These are phyloP conservation scores for Anaspis maculata DNA, from an alignment of 2,888 invertebrate genomes.

Conservation along the genomic window DNA sequence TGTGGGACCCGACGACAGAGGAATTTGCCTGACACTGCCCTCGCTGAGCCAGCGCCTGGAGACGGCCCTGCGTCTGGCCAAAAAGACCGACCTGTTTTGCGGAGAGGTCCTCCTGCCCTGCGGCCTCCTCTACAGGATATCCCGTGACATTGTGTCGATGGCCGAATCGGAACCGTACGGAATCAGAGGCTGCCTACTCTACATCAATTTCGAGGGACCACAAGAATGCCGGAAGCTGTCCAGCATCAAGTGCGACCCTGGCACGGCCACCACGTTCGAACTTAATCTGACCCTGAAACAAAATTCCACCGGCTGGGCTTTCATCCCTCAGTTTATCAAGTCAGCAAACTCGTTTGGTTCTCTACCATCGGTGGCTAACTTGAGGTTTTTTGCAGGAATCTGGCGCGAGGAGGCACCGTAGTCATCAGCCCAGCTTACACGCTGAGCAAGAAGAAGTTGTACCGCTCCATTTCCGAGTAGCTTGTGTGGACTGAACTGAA, in stretches of 20 bases:
- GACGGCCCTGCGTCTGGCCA: constrained; percentile 70
- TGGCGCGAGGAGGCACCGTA: constrained; percentile 71
- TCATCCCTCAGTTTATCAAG: constrained; percentile 83
- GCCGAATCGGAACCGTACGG: constrained; percentile 89
- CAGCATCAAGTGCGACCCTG: constrained; percentile 75
- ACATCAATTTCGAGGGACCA: constrained; percentile 71
- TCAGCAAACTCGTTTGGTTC: constrained; percentile 55
- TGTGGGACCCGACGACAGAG: constrained; percentile 32
- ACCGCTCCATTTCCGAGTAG: constrained; percentile 56
- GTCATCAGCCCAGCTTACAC: constrained; percentile 84
- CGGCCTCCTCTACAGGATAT: constrained; percentile 70
- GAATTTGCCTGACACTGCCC: constrained; percentile 49
- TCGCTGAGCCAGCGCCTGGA: constrained; percentile 70
- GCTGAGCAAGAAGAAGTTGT: constrained; percentile 85
- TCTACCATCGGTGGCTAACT: neutral
- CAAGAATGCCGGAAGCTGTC: constrained; percentile 56
- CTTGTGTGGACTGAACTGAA: too few relatives aligned
- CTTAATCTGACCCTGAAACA: constrained; percentile 80
- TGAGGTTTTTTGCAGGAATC: constrained; percentile 53
- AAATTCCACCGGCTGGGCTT: constrained; percentile 76
- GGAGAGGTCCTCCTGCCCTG: constrained; percentile 82
- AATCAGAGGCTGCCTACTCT: constrained; percentile 76
- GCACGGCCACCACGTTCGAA: constrained; percentile 83
- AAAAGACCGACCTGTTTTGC: constrained; percentile 69
- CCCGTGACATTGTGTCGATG: constrained; percentile 70